These are phyloP conservation scores for Sylvietta virens DNA, from an alignment of 2,113 vertebrate genomes.

Conservation along the genomic window DNA sequence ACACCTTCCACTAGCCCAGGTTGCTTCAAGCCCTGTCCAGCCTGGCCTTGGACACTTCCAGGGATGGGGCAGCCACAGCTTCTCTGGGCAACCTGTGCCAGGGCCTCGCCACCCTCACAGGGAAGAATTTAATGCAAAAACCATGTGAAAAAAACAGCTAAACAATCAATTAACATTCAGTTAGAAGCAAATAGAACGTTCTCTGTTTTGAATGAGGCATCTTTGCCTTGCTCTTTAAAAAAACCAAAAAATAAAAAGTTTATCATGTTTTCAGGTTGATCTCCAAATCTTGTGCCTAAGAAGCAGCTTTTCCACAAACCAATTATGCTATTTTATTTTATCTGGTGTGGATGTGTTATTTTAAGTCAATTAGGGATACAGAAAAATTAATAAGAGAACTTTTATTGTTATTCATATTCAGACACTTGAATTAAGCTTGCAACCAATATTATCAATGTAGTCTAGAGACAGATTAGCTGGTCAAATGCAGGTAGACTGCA, in stretches of 20 bases:
- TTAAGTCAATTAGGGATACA: not conserved
- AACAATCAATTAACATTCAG: not conserved
- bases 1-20: not conserved
- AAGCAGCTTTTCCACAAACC: not conserved
- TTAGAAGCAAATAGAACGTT: not conserved
- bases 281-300: not conserved
- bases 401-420: not conserved
- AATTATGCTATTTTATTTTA: not conserved
- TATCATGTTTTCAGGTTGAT: not conserved
- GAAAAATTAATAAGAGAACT: not conserved
- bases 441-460: not conserved
- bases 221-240: not conserved
- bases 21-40: fast-evolving
- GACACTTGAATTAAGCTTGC: not conserved
- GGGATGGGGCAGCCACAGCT: not conserved
- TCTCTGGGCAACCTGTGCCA: not conserved
- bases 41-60: not conserved
- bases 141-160: not conserved
- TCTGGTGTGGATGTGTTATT: not conserved
- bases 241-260: not conserved
- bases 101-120: not conserved
- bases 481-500: not conserved
- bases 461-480: not conserved
- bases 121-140: not conserved
- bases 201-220: not conserved